These are phyloP conservation scores for Zeuzera pyrina DNA, from an alignment of 2,888 invertebrate species.

Conservation along the genomic window DNA sequence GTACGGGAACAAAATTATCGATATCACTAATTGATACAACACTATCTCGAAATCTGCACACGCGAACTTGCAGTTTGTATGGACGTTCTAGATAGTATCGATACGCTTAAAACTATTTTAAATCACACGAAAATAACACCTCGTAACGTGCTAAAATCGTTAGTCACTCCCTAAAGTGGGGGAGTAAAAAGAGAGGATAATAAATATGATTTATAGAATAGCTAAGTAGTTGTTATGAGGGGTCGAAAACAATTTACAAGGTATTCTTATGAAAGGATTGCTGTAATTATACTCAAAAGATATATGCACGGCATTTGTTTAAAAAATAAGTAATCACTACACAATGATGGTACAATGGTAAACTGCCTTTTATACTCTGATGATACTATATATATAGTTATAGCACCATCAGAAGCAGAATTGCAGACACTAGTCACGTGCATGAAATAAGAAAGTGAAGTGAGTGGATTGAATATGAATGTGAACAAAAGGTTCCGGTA, in stretches of 20 bases:
- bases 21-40: too few species aligned
- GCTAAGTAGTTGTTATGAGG: conserved; percentile 57
- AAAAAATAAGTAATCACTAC: too few species aligned
- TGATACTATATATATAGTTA: too few species aligned
- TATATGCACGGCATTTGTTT: conserved; percentile 3
- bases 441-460: too few species aligned
- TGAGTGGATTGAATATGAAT: too few species aligned
- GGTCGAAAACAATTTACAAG: conserved; percentile 65
- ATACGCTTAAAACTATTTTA: conserved; percentile 45
- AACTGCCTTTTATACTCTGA: too few species aligned
- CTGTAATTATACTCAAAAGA: conserved; percentile 25
- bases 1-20: too few species aligned
- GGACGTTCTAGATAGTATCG: conserved; percentile 35
- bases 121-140: conserved; percentile 39
- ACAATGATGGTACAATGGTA: too few species aligned
- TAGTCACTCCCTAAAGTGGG: conserved; percentile 41
- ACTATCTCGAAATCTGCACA: conserved; percentile 18
- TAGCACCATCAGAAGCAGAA: too few species aligned
- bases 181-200: conserved; percentile 37
- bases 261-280: conserved; percentile 34
- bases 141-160: conserved; percentile 35
- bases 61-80: conserved; percentile 54
- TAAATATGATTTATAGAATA: conserved; percentile 69
- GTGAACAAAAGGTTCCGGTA: too few species aligned
- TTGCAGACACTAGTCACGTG: too few species aligned